Evolutionary conservation across 1,140 invertebrate genomes (phyloP).

Genomic region (Monochamus saltuarius): DNA sequence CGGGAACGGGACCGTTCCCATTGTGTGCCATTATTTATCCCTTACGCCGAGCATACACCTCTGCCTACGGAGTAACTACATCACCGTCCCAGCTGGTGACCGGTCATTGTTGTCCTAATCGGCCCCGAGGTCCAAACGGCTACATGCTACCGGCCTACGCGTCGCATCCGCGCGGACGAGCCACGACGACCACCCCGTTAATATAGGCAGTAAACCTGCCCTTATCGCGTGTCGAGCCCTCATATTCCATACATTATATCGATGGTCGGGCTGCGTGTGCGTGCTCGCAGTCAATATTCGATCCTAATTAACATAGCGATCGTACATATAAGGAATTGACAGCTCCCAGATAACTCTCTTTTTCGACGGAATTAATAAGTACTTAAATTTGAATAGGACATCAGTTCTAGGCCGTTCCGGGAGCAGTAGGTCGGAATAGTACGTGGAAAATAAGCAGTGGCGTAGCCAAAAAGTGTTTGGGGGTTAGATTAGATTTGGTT

Average conservation of each 20-base stretch:
- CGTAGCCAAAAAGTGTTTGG: too few species aligned
- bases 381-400: too few species aligned
- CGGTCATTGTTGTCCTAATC: conserved; percentile 19
- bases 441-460: too few species aligned
- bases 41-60: conserved; percentile 1
- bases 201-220: conserved; percentile 4
- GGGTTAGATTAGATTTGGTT: too few species aligned
- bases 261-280: not conserved
- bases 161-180: conserved; percentile 4
- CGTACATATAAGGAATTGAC: not conserved
- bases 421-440: too few species aligned
- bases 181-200: not conserved
- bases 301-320: conserved; percentile 6
- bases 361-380: too few species aligned
- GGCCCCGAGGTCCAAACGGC: conserved; percentile 6
- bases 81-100: conserved; percentile 10
- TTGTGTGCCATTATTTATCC: not conserved
- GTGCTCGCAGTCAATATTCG: not conserved
- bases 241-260: conserved; percentile 12
- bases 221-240: conserved; percentile 14
- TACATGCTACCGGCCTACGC: conserved; percentile 23
- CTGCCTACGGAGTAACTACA: conserved; percentile 13
- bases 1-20: not conserved
- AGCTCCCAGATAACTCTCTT: too few species aligned
- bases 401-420: too few species aligned